Percentiles rank a stretch among this genome's conserved stretches.
Evolutionary conservation across 2,888 invertebrate species (phyloP).

Genomic region (Prenolepis imparis): DNA sequence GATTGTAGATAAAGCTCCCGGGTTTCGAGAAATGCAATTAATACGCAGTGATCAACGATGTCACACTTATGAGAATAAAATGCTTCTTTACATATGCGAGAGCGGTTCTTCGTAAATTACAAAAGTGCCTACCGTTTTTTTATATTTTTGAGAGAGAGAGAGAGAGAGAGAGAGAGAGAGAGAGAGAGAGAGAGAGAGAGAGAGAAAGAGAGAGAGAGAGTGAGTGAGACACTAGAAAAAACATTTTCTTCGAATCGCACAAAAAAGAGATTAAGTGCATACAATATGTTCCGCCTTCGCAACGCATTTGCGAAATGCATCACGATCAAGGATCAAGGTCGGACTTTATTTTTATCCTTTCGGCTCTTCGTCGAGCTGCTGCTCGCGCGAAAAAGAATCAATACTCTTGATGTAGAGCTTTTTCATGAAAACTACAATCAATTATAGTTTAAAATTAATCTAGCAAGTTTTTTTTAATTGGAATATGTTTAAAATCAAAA

Average conservation of each 20-base stretch:
- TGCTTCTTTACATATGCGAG: slow-evolving; percentile 47
- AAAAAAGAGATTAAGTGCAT: not conserved
- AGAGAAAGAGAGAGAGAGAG: too few relatives aligned
- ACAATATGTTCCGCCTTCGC: slow-evolving; percentile 10
- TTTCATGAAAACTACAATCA: not conserved
- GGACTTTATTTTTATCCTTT: slow-evolving; percentile 47
- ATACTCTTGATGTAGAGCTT: slow-evolving; percentile 11
- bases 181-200: not conserved
- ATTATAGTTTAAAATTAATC: slow-evolving; percentile 24
- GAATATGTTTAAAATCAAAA: not conserved
- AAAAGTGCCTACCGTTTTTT: slow-evolving; percentile 40
- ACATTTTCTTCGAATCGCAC: not conserved
- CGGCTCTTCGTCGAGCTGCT: not conserved
- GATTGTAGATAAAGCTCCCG: slow-evolving; percentile 38
- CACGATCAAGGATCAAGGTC: slow-evolving; percentile 57
- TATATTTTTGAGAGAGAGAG: not conserved
- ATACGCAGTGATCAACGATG: slow-evolving; percentile 1
- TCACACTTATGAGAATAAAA: slow-evolving; percentile 21
- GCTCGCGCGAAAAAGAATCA: slow-evolving; percentile 25
- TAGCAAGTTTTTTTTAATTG: slow-evolving; percentile 11
- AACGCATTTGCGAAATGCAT: slow-evolving; percentile 40
- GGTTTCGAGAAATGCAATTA: slow-evolving; percentile 45
- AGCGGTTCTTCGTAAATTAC: slow-evolving; percentile 60
- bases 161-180: not conserved
- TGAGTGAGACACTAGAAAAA: not conserved